Evolutionary conservation across 2,888 invertebrate species (phyloP), one percentile per base, ranked within the genome.

Genomic region (Cyaniris semiargus): DNA sequence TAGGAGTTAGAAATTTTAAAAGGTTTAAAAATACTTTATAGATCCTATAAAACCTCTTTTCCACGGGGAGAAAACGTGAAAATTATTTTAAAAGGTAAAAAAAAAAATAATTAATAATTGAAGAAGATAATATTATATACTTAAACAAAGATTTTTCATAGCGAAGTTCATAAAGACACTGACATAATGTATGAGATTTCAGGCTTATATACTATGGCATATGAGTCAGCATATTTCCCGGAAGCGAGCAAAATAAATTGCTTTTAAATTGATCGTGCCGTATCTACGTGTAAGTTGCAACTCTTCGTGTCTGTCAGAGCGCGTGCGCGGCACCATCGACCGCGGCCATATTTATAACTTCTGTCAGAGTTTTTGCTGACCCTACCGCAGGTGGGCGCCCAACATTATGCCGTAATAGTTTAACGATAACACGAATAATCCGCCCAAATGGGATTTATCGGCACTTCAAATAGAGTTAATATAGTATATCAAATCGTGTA

Each of bases 301-400:
- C 60, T 66, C 4, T 60, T 10, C 60, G 60, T 15, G 58, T 18
- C 4, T 31, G n/a, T 0, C 6, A 72, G 3, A 18, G 82, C 88
- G 88, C 88, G 84, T 81, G 88, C 87, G 87, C 79, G 83, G 4
- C 66, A 6, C 70, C 80, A 88, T 87, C 88, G 88, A 88, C 86
- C 87, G 83, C 78, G 78, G 79, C 86, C 83, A 78, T 78, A 78
- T 79, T 80, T 78, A 78, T 78, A 78, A 38, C 83, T 83, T 80
- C 83, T 84, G 83, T 78, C 56, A 77, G 60, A 60, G 66, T 66
- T 31, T 15, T 6, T 27, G 66, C 66, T 66, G 66, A 66, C 31
- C 66, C 27, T 15, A 66, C 4, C 27, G 66, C 66, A 66, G 66
- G 66, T 66, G 66, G 66, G 27, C 27, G 27, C 66, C 66, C 23